Evolutionary conservation across 2,888 invertebrate genomes (phyloP).

Genomic region (Trisateles emortualis): DNA sequence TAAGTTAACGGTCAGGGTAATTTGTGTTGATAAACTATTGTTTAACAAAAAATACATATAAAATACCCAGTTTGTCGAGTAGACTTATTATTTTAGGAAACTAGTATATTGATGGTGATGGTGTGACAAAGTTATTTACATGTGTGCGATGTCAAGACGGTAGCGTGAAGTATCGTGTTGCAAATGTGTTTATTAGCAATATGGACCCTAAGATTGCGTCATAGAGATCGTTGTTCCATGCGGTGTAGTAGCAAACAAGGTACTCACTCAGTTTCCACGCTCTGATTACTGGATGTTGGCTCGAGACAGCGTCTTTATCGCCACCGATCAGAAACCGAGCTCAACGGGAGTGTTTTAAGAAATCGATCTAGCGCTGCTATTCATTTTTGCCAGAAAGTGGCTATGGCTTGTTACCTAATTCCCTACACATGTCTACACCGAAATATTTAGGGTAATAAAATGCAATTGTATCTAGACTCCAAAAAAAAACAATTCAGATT

Average conservation of each 20-base stretch:
- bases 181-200: slow-evolving; percentile 34
- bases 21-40: too few relatives aligned
- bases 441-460: too few relatives aligned
- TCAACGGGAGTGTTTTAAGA: slow-evolving; percentile 63
- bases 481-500: too few relatives aligned
- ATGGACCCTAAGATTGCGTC: slow-evolving; percentile 51
- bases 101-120: not conserved
- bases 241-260: slow-evolving; percentile 68
- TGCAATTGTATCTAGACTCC: too few relatives aligned
- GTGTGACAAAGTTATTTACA: slow-evolving; percentile 45
- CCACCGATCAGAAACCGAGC: slow-evolving; percentile 77
- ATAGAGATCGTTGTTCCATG: slow-evolving; percentile 62
- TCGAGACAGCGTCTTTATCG: slow-evolving; percentile 85
- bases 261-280: slow-evolving; percentile 84
- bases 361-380: slow-evolving; percentile 58
- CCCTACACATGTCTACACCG: too few relatives aligned
- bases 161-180: slow-evolving; percentile 41
- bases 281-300: slow-evolving; percentile 87
- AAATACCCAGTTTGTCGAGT: not conserved
- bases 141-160: slow-evolving; percentile 33
- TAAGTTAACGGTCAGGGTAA: too few relatives aligned
- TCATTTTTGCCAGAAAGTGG: too few relatives aligned
- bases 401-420: too few relatives aligned
- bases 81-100: not conserved
- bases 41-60: too few relatives aligned